A percentile compares a stretch with the other conserved stretches of the same genome.
Evolutionary conservation across 2,113 vertebrate genomes (phyloP).

Genomic region (Phalacrocorax brasilianus): DNA sequence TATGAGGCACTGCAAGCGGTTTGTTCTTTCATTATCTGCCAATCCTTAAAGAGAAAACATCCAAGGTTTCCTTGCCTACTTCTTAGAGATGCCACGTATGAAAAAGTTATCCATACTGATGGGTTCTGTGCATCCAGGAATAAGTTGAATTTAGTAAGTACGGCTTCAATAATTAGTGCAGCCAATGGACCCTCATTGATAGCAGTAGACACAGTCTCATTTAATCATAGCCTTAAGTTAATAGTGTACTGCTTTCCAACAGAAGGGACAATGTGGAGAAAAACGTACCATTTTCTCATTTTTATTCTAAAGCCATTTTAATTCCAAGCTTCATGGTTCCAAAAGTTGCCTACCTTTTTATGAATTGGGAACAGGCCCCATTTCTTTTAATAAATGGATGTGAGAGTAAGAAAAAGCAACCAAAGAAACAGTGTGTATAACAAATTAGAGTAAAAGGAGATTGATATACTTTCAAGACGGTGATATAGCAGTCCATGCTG

Average conservation of each 20-base stretch:
- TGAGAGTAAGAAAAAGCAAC: slow-evolving; percentile 6
- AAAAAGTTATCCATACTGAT: neutral
- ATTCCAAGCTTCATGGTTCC: neutral
- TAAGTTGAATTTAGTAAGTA: neutral
- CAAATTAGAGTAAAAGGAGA: slow-evolving; percentile 45
- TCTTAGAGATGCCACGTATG: neutral
- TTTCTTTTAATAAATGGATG: neutral
- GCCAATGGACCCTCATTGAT: neutral
- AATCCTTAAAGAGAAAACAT: neutral
- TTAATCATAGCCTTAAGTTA: neutral
- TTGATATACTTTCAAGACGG: slow-evolving; percentile 36
- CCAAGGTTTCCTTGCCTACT: neutral
- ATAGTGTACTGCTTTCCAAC: neutral
- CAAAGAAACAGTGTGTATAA: slow-evolving; percentile 11
- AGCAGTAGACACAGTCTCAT: neutral
- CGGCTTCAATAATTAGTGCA: neutral
- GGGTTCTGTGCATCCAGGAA: neutral
- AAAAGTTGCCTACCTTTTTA: slow-evolving; percentile 4
- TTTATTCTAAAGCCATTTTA: slow-evolving; percentile 11
- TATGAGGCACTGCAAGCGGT: neutral
- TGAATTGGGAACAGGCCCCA: neutral
- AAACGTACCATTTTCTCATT: neutral
- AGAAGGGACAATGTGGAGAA: neutral
- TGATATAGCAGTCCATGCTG: slow-evolving; percentile 27
- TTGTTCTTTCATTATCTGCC: slow-evolving; percentile 38